A percentile compares a stretch with the other conserved stretches of the same genome.
Evolutionary conservation across 2,797 vertebrate genomes (phyloP).

Genomic region (Propithecus deckenii): DNA sequence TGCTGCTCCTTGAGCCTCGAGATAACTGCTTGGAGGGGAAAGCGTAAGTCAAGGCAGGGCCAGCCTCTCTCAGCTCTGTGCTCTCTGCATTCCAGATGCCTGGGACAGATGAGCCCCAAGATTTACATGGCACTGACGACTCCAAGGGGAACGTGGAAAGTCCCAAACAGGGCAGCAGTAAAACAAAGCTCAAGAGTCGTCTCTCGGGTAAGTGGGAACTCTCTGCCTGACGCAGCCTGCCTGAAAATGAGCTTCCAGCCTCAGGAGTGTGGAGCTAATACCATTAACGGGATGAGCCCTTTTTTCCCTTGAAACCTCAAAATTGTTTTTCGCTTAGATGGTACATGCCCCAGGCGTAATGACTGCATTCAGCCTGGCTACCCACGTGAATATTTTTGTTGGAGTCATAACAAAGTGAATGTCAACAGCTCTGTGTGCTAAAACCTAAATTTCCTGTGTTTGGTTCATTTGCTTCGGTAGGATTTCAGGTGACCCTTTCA

Average conservation of each 20-base stretch:
- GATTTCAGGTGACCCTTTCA: not conserved
- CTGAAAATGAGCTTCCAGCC: not conserved
- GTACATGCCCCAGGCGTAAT: not conserved
- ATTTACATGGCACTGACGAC: slow-evolving; percentile 81
- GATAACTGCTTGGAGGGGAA: not conserved
- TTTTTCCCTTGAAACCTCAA: slow-evolving; percentile 17
- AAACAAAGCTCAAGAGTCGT: slow-evolving; percentile 91
- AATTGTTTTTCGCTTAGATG: slow-evolving; percentile 1
- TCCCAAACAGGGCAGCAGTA: slow-evolving; percentile 85
- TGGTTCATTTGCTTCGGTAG: not conserved
- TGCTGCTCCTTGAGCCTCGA: not conserved
- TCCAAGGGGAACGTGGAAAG: slow-evolving; percentile 87
- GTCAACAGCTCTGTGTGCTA: not conserved
- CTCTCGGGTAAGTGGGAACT: slow-evolving; percentile 88
- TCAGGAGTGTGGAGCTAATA: not conserved
- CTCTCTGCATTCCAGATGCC: slow-evolving; percentile 81
- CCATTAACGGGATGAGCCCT: not conserved
- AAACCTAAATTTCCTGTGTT: not conserved
- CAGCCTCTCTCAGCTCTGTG: slow-evolving; percentile 5
- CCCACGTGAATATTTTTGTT: not conserved
- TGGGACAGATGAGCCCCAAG: slow-evolving; percentile 87
- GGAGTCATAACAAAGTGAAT: not conserved
- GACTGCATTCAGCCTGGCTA: not conserved
- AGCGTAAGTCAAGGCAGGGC: rapidly evolving
- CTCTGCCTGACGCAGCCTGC: not conserved